A percentile compares a stretch with the other conserved stretches of the same genome.
These are phyloP conservation scores for Leptinotarsa haldemani DNA, from an alignment of 2,888 invertebrate species.

Conservation along the genomic window DNA sequence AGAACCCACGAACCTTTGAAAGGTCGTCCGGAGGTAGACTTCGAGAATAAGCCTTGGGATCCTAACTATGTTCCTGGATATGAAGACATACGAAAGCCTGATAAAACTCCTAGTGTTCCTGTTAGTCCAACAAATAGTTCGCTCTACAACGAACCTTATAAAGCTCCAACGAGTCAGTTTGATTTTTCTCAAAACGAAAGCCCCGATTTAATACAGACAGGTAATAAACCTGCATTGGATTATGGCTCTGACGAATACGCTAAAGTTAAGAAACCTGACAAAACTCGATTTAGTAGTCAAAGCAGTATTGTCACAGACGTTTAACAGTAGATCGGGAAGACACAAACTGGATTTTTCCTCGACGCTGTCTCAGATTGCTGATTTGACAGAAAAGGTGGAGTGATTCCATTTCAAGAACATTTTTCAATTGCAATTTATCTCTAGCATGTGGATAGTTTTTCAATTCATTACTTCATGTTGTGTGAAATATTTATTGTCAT, in stretches of 20 bases:
- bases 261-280: conserved; percentile 48
- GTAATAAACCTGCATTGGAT: conserved; percentile 37
- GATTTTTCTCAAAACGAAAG: conserved; percentile 46
- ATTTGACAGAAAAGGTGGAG: background rate
- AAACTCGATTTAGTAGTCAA: conserved; percentile 57
- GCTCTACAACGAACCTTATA: conserved; percentile 25
- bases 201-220: conserved; percentile 49
- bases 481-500: conserved; percentile 10
- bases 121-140: conserved; percentile 47
- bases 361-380: background rate
- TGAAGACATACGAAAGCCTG: conserved; percentile 27
- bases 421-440: conserved; percentile 24
- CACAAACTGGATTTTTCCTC: background rate
- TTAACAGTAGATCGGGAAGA: conserved; percentile 40
- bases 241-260: conserved; percentile 56
- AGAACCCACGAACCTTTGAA: conserved; percentile 85
- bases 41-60: conserved; percentile 85
- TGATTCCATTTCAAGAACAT: background rate
- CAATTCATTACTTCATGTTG: conserved; percentile 10
- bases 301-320: conserved; percentile 62
- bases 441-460: conserved; percentile 55
- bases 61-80: conserved; percentile 68
- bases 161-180: conserved; percentile 36
- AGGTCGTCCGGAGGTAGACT: conserved; percentile 79
- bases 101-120: conserved; percentile 33